Percentiles rank a stretch among this genome's conserved stretches.
Conservation (phyloP, 2,797 vertebrate genomes). For the Pseudochaenichthys georgianus region DNA sequence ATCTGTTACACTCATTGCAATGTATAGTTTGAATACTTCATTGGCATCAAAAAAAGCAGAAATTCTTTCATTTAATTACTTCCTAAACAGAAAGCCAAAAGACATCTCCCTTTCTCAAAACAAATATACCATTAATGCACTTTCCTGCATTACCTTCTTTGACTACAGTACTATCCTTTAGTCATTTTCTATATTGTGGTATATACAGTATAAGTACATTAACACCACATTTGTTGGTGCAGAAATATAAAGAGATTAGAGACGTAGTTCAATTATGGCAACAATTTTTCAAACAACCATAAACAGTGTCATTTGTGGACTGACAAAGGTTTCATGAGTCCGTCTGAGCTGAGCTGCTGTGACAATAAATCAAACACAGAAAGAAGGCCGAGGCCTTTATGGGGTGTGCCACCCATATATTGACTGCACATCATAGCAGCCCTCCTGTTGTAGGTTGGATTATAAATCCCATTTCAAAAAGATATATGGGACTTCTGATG, state of each 20-base stretch:
- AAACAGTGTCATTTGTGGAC: slow-evolving; percentile 86
- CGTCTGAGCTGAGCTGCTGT: slow-evolving; percentile 79
- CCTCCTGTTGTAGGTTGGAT: slow-evolving; percentile 66
- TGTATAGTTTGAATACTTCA: not conserved
- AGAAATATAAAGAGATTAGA: slow-evolving; percentile 10
- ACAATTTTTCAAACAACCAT: slow-evolving; percentile 80
- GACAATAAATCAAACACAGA: slow-evolving; percentile 87
- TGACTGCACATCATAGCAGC: slow-evolving; percentile 79
- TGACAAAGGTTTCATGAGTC: slow-evolving; percentile 89
- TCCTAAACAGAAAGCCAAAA: not conserved
- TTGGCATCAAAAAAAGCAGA: not conserved
- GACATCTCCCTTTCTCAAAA: not conserved
- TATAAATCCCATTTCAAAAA: slow-evolving; percentile 77
- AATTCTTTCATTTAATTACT: not conserved
- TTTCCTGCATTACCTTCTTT: not conserved
- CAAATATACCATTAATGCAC: not conserved
- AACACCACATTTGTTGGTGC: not conserved
- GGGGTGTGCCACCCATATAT: slow-evolving; percentile 86
- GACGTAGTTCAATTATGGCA: slow-evolving; percentile 19
- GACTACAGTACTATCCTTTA: too few species aligned
- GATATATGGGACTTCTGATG: slow-evolving; percentile 69
- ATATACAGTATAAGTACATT: not conserved
- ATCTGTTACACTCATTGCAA: not conserved
- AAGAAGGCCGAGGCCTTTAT: slow-evolving; percentile 86
- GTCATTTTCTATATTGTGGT: not conserved